These are phyloP conservation scores for Watsonalla binaria DNA, from an alignment of 2,888 invertebrate species.

Conservation along the genomic window DNA sequence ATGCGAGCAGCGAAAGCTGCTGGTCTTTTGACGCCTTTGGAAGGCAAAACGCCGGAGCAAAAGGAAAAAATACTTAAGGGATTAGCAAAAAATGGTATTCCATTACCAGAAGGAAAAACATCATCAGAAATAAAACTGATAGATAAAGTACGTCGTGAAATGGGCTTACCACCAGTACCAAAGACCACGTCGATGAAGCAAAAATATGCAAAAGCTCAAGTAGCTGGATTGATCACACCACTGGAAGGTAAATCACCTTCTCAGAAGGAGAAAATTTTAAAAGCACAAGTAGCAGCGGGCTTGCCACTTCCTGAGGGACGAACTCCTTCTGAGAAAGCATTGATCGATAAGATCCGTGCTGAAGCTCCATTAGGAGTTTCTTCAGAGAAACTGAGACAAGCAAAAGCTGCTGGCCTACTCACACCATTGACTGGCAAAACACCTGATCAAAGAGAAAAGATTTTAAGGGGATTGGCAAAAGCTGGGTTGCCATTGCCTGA, in stretches of 20 bases:
- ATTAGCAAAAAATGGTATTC: conserved; percentile 21
- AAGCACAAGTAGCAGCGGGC: conserved; percentile 19
- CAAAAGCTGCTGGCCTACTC: conserved; percentile 21
- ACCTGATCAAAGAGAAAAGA: conserved; percentile 30
- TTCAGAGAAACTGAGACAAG: conserved; percentile 15
- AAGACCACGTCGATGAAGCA: conserved; percentile 10
- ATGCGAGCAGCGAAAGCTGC: conserved; percentile 15
- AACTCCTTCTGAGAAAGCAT: conserved; percentile 23
- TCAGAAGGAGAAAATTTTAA: conserved; percentile 25
- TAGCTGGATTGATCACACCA: conserved; percentile 21
- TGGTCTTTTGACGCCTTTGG: conserved; percentile 21
- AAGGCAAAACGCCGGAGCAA: conserved; percentile 22
- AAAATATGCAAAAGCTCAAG: conserved; percentile 10
- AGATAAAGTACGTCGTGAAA: conserved; percentile 24
- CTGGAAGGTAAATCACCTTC: conserved; percentile 17
- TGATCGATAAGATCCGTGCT: conserved; percentile 17
- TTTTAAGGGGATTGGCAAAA: conserved; percentile 25
- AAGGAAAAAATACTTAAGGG: conserved; percentile 26
- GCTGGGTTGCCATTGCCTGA: conserved; percentile 22
- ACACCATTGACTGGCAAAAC: conserved; percentile 33
- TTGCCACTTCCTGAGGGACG: conserved; percentile 22
- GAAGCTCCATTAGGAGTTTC: conserved; percentile 8
- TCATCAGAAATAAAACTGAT: conserved; percentile 27
- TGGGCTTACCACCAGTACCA: conserved; percentile 31
- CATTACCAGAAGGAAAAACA: conserved; percentile 25